A percentile compares a stretch with the other conserved stretches of the same genome.
These are phyloP conservation scores for Eufriesea mexicana DNA, from an alignment of 1,140 invertebrate species.

Conservation along the genomic window DNA sequence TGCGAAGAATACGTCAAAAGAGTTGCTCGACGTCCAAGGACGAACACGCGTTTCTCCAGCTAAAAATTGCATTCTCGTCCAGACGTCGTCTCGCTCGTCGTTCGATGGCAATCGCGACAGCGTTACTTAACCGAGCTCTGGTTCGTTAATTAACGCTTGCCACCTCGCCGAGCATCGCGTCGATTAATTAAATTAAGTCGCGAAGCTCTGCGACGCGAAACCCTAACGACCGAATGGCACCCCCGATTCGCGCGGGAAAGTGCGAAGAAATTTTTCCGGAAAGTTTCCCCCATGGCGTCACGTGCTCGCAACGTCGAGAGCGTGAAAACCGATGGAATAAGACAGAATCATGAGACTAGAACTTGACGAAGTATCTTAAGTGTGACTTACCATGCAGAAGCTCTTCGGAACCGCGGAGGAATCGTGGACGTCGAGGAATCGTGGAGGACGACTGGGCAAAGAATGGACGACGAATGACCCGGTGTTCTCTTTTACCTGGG, in stretches of 20 bases:
- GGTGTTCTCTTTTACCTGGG: not conserved
- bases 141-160: conserved; percentile 26
- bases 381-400: conserved; percentile 31
- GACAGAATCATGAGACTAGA: conserved; percentile 22
- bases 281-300: not conserved
- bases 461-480: conserved; percentile 11
- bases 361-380: conserved; percentile 30
- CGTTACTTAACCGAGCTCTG: not conserved
- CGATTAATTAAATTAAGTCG: conserved; percentile 33
- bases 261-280: not conserved
- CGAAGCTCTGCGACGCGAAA: not conserved
- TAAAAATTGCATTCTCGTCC: conserved; percentile 5
- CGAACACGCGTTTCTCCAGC: not conserved
- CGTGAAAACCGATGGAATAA: conserved; percentile 48
- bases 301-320: not conserved
- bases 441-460: too few species aligned
- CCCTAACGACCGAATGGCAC: too few species aligned
- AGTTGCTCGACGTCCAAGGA: not conserved
- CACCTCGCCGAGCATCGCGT: not conserved
- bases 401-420: conserved; percentile 48
- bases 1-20: conserved; percentile 6
- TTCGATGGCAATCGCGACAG: conserved; percentile 7
- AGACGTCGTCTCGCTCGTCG: not conserved
- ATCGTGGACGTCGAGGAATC: conserved; percentile 52
- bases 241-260: not conserved